Conservation (phyloP, 2,113 vertebrate species). For the Zosterops pallidus region DNA sequence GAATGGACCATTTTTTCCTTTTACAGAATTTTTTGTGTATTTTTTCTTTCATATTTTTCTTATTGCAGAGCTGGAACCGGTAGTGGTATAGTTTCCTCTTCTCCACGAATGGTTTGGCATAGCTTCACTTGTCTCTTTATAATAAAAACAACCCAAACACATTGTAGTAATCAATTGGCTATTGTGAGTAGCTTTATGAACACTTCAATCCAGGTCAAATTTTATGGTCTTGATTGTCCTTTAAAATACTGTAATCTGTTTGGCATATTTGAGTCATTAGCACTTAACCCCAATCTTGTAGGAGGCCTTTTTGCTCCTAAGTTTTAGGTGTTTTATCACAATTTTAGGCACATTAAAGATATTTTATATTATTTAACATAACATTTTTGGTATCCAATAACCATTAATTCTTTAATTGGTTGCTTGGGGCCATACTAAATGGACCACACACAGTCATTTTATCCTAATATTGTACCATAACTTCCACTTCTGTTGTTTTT, state of each 20-base stretch:
- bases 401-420: slow-evolving; percentile 66
- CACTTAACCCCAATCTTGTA: slow-evolving; percentile 28
- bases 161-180: slow-evolving; percentile 51
- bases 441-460: slow-evolving; percentile 55
- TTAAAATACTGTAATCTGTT: slow-evolving; percentile 22
- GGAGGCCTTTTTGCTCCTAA: background rate
- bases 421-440: slow-evolving; percentile 43
- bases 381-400: slow-evolving; percentile 52
- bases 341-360: slow-evolving; percentile 42
- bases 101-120: slow-evolving; percentile 13
- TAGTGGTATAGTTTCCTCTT: slow-evolving; percentile 43
- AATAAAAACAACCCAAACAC: slow-evolving; percentile 43
- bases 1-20: background rate
- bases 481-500: slow-evolving; percentile 55
- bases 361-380: slow-evolving; percentile 55
- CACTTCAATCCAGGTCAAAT: slow-evolving; percentile 9
- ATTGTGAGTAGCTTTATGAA: slow-evolving; percentile 36
- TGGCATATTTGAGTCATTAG: slow-evolving; percentile 25
- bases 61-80: slow-evolving; percentile 22
- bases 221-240: slow-evolving; percentile 17
- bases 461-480: slow-evolving; percentile 12
- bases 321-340: slow-evolving; percentile 37
- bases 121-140: slow-evolving; percentile 39
- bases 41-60: slow-evolving; percentile 22
- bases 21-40: background rate